Evolutionary conservation across 2,888 invertebrate species (phyloP).

Genomic region (Protophormia terraenovae): DNA sequence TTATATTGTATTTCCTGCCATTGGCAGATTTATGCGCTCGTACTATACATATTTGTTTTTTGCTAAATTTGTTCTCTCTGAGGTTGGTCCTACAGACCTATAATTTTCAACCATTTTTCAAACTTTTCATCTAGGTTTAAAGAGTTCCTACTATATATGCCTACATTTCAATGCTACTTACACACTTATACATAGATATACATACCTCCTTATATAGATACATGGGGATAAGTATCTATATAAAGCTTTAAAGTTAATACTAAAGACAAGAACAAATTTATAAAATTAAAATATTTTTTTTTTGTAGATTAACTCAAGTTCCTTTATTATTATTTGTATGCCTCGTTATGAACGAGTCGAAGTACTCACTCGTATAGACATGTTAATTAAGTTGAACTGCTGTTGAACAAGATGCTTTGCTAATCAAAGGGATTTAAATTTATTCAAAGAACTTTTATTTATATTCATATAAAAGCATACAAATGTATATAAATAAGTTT

Average conservation of each 20-base stretch:
- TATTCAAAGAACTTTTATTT: slow-evolving; percentile 3
- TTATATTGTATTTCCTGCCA: no score
- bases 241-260: neutral
- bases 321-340: neutral
- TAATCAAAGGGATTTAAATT: slow-evolving; percentile 17
- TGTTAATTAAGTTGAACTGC: slow-evolving; percentile 48
- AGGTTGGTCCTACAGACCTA: no score
- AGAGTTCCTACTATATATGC: no score
- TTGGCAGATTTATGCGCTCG: no score
- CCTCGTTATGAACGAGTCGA: neutral
- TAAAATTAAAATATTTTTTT: neutral
- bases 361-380: neutral
- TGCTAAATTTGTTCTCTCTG: no score
- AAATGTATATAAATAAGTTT: neutral
- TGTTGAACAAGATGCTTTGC: neutral
- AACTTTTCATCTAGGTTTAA: no score
- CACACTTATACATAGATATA: neutral
- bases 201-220: no score
- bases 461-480: neutral
- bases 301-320: neutral
- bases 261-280: neutral
- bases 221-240: neutral
- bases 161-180: neutral
- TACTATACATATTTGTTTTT: no score
- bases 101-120: no score